Percentiles rank a stretch among this genome's conserved stretches.
Evolutionary conservation across 2,113 vertebrate species (phyloP).

Genomic region (Psittacula cyanocephala): DNA sequence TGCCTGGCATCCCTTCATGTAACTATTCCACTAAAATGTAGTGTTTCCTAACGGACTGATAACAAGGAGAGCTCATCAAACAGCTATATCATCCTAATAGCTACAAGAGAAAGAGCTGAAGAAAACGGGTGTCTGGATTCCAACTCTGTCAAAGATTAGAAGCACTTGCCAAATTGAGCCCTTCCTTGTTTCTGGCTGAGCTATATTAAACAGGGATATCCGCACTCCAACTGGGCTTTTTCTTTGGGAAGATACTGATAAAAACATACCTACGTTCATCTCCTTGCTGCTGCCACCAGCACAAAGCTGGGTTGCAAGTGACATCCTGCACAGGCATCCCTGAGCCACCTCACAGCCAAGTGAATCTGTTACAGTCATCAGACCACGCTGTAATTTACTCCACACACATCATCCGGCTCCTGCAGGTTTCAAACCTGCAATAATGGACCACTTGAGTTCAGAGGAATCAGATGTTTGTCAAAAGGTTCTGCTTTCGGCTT

Average conservation of each 20-base stretch:
- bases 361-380: background rate
- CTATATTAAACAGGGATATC: background rate
- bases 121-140: background rate
- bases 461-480: background rate
- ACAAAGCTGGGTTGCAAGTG: rapidly evolving
- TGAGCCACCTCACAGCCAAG: background rate
- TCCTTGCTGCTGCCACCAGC: background rate
- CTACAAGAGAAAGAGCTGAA: background rate
- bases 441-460: background rate
- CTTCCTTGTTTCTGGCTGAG: background rate
- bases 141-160: background rate
- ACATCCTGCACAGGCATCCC: background rate
- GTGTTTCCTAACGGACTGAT: background rate
- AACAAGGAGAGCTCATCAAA: background rate
- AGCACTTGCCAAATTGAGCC: background rate
- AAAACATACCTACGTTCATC: background rate
- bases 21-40: background rate
- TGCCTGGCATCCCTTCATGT: background rate
- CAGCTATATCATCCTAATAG: background rate
- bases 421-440: background rate
- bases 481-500: background rate
- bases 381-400: background rate
- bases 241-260: background rate
- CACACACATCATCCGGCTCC: background rate
- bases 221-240: background rate